phyloP scores from a whole-genome alignment of 2,113 vertebrate genomes.

The Chitala chitala region DNA sequence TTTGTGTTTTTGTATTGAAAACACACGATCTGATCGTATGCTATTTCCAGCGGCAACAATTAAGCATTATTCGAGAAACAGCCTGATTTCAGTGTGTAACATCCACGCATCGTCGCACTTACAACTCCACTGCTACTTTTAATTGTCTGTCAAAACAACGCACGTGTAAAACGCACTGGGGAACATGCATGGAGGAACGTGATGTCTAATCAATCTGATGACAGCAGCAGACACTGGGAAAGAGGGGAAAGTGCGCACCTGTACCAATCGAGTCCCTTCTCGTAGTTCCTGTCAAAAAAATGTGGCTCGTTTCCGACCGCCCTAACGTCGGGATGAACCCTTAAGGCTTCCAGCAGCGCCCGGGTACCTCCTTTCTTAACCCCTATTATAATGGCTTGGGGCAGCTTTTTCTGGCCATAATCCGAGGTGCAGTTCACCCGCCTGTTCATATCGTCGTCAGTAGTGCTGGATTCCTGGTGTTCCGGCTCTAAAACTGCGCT shows the following conservation, averaged over 20 bases:
- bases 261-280: slow-evolving; percentile 95
- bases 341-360: slow-evolving; percentile 87
- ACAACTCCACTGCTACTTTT: too few species aligned
- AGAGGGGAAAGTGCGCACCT: slow-evolving; percentile 67
- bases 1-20: too few species aligned
- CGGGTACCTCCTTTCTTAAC: slow-evolving; percentile 96
- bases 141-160: neutral
- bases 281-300: slow-evolving; percentile 98
- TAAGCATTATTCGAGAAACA: too few species aligned
- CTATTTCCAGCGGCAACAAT: too few species aligned
- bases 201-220: neutral
- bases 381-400: slow-evolving; percentile 93
- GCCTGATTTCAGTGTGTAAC: too few species aligned
- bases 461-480: slow-evolving; percentile 76
- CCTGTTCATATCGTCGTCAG: slow-evolving; percentile 70
- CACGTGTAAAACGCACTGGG: neutral
- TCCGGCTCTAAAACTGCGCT: slow-evolving; percentile 64
- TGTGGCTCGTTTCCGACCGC: slow-evolving; percentile 94
- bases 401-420: slow-evolving; percentile 90
- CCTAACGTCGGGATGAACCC: slow-evolving; percentile 90
- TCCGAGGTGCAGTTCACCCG: slow-evolving; percentile 74
- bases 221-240: slow-evolving; percentile 4
- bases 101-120: neutral
- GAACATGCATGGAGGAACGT: neutral
- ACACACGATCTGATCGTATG: too few species aligned